Conservation (phyloP, 2,797 vertebrate species). For the Tenualosa thibaudeaui region DNA sequence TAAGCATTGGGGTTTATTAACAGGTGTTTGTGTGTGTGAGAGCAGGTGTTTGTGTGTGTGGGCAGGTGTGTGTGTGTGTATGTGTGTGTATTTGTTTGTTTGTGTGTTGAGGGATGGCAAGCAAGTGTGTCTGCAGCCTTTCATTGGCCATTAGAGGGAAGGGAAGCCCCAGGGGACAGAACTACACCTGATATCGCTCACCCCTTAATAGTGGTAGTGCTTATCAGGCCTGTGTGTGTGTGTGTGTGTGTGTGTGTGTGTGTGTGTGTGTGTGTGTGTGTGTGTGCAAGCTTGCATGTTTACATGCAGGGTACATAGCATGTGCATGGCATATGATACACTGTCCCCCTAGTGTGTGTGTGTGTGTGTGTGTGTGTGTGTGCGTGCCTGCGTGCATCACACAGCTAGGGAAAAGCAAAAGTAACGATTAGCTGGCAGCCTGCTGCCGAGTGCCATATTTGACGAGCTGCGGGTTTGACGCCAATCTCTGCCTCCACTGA, state of each 20-base stretch:
- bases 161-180: too few relatives aligned
- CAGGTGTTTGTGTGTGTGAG: not conserved
- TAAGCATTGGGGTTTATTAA: too few relatives aligned
- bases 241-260: not conserved
- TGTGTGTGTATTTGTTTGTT: too few relatives aligned
- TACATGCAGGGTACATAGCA: not conserved
- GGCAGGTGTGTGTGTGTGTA: not conserved
- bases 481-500: not conserved
- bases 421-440: conserved; percentile 15
- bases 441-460: conserved; percentile 1
- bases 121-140: too few relatives aligned
- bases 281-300: not conserved
- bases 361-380: conserved; percentile 12
- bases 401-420: not conserved
- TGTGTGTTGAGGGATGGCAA: too few relatives aligned
- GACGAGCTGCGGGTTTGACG: not conserved
- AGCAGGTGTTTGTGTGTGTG: not conserved
- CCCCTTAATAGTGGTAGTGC: too few relatives aligned
- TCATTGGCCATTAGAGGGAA: too few relatives aligned
- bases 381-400: not conserved
- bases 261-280: not conserved
- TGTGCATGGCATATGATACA: not conserved
- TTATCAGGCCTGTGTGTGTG: not conserved
- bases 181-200: too few relatives aligned
- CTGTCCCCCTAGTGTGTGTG: not conserved